Evolutionary conservation across 2,797 vertebrate genomes (phyloP).

Genomic region (Cichlasoma orientale): DNA sequence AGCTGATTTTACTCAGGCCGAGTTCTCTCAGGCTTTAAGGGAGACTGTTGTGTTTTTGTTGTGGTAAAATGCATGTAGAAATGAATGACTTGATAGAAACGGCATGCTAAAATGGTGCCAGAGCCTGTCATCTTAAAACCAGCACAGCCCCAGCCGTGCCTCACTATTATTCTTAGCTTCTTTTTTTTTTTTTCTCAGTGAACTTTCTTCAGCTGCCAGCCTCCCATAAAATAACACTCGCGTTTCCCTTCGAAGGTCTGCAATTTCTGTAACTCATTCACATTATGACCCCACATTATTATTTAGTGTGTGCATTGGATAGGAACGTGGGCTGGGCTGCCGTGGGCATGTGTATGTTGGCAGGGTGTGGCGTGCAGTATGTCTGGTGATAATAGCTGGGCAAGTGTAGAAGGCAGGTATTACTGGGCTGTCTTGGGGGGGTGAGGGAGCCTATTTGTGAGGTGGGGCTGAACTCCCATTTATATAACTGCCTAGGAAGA

Average conservation of each 20-base stretch:
- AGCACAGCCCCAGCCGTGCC: constrained; percentile 32
- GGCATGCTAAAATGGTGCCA: constrained; percentile 38
- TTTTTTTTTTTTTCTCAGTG: background rate
- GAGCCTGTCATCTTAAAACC: constrained; percentile 49
- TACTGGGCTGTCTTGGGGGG: constrained; percentile 65
- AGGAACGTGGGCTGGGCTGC: constrained; percentile 65
- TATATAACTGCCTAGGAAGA: constrained; percentile 71
- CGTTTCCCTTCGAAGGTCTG: constrained; percentile 66
- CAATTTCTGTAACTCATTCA: constrained; percentile 71
- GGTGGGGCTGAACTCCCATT: constrained; percentile 74
- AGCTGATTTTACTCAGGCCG: constrained; percentile 22
- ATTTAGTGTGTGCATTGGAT: constrained; percentile 64
- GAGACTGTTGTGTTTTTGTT: constrained; percentile 6
- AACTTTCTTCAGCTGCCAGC: constrained; percentile 62
- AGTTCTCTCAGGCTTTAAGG: background rate
- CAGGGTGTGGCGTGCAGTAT: constrained; percentile 68
- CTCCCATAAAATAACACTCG: constrained; percentile 78
- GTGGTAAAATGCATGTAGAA: constrained; percentile 24
- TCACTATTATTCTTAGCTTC: constrained; percentile 67
- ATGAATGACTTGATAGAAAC: constrained; percentile 32
- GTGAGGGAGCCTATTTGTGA: constrained; percentile 69
- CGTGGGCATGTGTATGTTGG: constrained; percentile 70
- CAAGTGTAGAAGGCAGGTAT: constrained; percentile 76
- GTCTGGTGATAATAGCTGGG: constrained; percentile 77
- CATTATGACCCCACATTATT: constrained; percentile 76